Evolutionary conservation across 2,113 vertebrate genomes (phyloP).

Genomic region (Pardalotus punctatus): DNA sequence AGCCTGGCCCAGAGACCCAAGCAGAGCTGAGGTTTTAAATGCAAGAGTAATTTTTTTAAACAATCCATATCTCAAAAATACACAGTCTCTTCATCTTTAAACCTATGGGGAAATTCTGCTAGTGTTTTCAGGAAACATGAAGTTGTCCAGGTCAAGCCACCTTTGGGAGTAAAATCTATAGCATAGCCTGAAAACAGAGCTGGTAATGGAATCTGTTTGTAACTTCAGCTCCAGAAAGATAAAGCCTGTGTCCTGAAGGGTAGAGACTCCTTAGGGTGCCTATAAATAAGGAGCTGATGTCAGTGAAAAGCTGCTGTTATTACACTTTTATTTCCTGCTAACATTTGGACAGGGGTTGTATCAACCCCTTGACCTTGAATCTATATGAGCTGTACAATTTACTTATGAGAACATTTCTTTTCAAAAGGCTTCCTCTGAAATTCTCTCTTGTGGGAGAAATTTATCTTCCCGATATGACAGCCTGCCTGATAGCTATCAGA

Average conservation of each 20-base stretch:
- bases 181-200: not conserved
- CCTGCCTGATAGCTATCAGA: not conserved
- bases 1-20: not conserved
- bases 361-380: slow-evolving; percentile 31
- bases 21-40: not conserved
- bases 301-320: slow-evolving; percentile 41
- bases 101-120: not conserved
- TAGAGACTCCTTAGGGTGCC: not conserved
- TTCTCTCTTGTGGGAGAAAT: slow-evolving; percentile 31
- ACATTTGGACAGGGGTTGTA: slow-evolving; percentile 24
- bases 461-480: slow-evolving; percentile 22
- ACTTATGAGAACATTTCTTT: slow-evolving; percentile 32
- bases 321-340: slow-evolving; percentile 53
- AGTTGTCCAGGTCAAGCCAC: not conserved
- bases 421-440: slow-evolving; percentile 39
- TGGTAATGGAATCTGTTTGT: not conserved
- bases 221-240: not conserved
- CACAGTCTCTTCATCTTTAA: not conserved
- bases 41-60: not conserved
- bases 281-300: slow-evolving; percentile 45
- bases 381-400: slow-evolving; percentile 24
- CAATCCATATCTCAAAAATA: not conserved
- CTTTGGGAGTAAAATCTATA: not conserved
- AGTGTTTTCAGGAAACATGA: not conserved
- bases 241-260: not conserved